Evolutionary conservation across 2,797 vertebrate genomes (phyloP).

Genomic region (Botia almorhae): DNA sequence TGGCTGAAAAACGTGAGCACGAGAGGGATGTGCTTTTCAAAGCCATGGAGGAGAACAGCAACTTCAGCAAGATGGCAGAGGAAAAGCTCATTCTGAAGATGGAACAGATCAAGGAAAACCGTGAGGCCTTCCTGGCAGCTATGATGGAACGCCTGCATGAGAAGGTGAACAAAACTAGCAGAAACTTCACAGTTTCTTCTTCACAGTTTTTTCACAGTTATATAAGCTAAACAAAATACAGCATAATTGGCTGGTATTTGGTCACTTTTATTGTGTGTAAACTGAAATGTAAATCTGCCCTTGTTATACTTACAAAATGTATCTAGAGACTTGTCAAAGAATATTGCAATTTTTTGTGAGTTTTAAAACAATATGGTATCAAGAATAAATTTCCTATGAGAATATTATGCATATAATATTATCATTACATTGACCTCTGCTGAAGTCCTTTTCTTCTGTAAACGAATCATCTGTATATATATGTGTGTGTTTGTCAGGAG

Average conservation of each 20-base stretch:
- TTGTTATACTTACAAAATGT: not conserved
- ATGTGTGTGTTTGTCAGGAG: constrained; percentile 77
- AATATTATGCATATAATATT: no score
- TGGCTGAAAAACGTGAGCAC: constrained; percentile 93
- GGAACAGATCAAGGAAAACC: constrained; percentile 96
- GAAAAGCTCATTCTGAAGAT: constrained; percentile 96
- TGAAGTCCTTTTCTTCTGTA: not conserved
- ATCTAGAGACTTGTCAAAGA: not conserved
- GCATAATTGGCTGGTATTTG: not conserved
- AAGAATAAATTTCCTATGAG: no score
- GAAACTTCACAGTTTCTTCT: no score
- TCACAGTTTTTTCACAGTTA: not conserved
- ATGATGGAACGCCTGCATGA: constrained; percentile 91
- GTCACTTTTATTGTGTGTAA: not conserved
- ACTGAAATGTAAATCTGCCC: not conserved
- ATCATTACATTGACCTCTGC: not conserved
- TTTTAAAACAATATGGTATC: not conserved
- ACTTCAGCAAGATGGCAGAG: constrained; percentile 97
- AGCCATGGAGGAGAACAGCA: constrained; percentile 96
- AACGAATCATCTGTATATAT: no score
- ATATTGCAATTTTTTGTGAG: not conserved
- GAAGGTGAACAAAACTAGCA: constrained; percentile 77
- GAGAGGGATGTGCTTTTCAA: constrained; percentile 94
- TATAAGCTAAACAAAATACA: not conserved
- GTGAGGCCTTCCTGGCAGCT: constrained; percentile 89